Evolutionary conservation across 1,140 invertebrate genomes (phyloP).

Genomic region (Aporrectodea caliginosa): DNA sequence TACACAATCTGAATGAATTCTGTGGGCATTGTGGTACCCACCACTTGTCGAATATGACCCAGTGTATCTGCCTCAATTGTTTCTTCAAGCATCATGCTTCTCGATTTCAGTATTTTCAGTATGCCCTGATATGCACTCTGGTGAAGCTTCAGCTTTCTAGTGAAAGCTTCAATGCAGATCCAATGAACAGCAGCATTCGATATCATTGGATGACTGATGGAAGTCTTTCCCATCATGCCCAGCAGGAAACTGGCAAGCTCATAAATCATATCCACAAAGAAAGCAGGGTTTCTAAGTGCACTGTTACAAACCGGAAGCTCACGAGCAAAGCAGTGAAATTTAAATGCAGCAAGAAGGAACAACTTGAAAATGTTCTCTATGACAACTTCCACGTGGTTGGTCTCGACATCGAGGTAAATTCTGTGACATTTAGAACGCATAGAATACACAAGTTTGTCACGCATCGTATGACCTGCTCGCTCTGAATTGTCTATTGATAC

Average conservation of each 20-base stretch:
- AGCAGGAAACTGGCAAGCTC: background rate
- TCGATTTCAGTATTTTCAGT: no score
- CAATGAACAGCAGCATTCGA: no score
- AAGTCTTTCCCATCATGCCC: no score
- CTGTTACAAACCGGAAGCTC: constrained; percentile 13
- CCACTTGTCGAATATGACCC: no score
- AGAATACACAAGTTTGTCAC: constrained; percentile 11
- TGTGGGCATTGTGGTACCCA: no score
- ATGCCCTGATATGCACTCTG: no score
- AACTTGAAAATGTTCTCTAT: constrained; percentile 19
- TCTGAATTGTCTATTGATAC: background rate
- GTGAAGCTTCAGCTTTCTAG: no score
- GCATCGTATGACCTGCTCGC: background rate
- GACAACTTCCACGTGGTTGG: constrained; percentile 8
- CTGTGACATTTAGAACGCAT: constrained; percentile 15
- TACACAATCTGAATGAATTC: no score
- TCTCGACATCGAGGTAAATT: constrained; percentile 11
- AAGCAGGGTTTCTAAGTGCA: constrained; percentile 5
- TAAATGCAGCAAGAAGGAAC: constrained; percentile 14
- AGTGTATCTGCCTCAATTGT: no score
- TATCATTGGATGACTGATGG: no score
- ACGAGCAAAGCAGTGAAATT: constrained; percentile 5
- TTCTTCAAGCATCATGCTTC: no score
- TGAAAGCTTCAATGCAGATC: no score
- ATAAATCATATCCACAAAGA: constrained; percentile 11